A percentile compares a stretch with the other conserved stretches of the same genome.
Evolutionary conservation across 2,113 vertebrate genomes (phyloP).

Genomic region (Myrmecobius fasciatus): DNA sequence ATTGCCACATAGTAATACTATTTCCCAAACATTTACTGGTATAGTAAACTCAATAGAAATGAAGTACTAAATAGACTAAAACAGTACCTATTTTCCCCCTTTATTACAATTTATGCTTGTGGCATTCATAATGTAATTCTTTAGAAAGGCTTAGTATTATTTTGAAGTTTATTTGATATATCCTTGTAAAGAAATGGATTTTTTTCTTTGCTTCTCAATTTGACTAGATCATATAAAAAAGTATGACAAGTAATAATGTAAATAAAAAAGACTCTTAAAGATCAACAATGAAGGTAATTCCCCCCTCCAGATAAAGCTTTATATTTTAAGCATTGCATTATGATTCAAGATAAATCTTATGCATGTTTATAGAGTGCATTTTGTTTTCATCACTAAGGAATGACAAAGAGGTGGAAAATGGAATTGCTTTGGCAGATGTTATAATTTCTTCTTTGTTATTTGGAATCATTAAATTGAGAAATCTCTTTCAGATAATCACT

Average conservation of each 20-base stretch:
- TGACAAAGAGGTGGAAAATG: not conserved
- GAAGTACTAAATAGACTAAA: not conserved
- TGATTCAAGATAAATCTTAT: not conserved
- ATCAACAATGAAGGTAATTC: not conserved
- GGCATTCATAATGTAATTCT: not conserved
- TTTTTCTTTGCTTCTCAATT: not conserved
- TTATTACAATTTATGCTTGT: conserved; percentile 6
- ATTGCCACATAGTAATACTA: not conserved
- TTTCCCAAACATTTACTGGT: conserved; percentile 33
- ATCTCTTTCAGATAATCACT: conserved; percentile 90
- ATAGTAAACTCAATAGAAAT: not conserved
- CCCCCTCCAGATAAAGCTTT: not conserved
- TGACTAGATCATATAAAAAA: conserved; percentile 4
- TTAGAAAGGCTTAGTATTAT: conserved; percentile 50
- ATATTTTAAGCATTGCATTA: not conserved
- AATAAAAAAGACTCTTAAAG: conserved; percentile 6
- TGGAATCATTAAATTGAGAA: conserved; percentile 56
- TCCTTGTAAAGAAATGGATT: not conserved
- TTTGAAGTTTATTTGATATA: conserved; percentile 59
- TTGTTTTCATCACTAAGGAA: conserved; percentile 37
- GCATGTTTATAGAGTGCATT: not conserved
- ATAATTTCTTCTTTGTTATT: conserved; percentile 29
- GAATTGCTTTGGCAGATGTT: not conserved
- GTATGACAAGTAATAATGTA: not conserved
- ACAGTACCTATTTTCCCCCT: conserved; percentile 8